Evolutionary conservation across 2,888 invertebrate species (phyloP), one percentile per base, ranked within the genome.

Genomic region (Mythimna lalbum): DNA sequence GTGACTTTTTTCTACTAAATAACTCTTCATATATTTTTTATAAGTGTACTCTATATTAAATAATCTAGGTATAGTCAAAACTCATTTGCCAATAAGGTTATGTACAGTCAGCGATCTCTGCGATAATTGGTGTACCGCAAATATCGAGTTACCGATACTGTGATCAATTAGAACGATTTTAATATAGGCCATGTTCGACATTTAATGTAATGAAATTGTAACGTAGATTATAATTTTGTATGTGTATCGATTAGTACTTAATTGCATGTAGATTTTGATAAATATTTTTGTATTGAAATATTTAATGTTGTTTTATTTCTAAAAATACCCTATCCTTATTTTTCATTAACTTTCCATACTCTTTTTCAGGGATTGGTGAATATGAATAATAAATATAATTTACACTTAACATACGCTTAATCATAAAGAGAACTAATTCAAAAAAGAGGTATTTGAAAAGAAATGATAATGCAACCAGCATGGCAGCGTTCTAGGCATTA

Each of bases 81-180:
- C 78, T 83, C 81, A 85, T 85, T 84, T 69, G 86, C 78, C 76
- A 73, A 64, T 85, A 82, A 78, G 73, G 47, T 81, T 59, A 67
- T 77, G 82, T 84, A 82, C 78, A 84, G 82, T 80, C 81, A 86
- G 73, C 77, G 84, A 86, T 82, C 79, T 84, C 77, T 84, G 64
- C 69, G 62, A 59, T 68, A 72, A 76, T 76, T 81, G 79, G 76
- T 80, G 64, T 70, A 80, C 64, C 70, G 73, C 76, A 80, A 84
- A 74, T 75, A 81, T 78, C 77, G 70, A 89, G 93, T 93, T 93
- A 93, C 93, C 93, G 88, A 87, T 88, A 88, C 90, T 93, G 93
- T 93, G 93, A 93, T 93, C 87, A 86, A 88, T 87, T 88, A 88
- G 82, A 82, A 86, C 80, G 79, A 83, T 83, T 86, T 60, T 87